Conservation (phyloP, 1,140 invertebrate species). For the Rhagoletis pomonella region DNA sequence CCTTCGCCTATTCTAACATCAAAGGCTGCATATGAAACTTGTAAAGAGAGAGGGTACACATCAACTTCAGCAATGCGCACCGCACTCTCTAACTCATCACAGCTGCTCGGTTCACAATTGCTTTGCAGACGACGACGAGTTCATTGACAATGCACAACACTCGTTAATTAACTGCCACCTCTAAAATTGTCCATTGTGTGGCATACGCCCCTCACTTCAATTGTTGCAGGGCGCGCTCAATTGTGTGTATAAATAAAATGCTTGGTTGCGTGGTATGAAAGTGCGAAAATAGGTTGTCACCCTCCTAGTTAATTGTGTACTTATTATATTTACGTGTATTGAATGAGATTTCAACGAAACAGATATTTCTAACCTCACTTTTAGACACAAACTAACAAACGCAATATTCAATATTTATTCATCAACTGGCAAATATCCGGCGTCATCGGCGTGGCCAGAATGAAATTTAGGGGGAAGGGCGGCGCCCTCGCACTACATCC, state of each 20-base stretch:
- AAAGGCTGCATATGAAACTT: neutral
- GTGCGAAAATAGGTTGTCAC: neutral
- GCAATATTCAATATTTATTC: no score
- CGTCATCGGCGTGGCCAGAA: no score
- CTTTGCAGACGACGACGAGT: neutral
- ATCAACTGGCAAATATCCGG: no score
- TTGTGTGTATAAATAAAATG: constrained; percentile 1
- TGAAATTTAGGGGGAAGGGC: no score
- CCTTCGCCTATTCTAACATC: neutral
- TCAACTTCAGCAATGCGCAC: neutral
- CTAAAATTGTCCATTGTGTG: neutral
- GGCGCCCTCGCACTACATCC: no score
- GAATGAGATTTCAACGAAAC: no score
- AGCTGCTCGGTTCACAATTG: neutral
- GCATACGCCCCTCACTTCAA: neutral
- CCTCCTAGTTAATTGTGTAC: neutral
- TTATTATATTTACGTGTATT: no score
- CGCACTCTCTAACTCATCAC: neutral
- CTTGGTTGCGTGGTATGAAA: neutral
- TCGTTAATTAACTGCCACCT: constrained; percentile 46
- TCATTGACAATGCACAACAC: neutral
- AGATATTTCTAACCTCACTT: no score
- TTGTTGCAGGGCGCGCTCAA: neutral
- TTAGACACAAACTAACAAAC: no score
- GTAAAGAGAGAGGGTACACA: no score